A percentile compares a stretch with the other conserved stretches of the same genome.
These are phyloP conservation scores for Lutjanus argentimaculatus DNA, from an alignment of 2,797 vertebrate genomes.

Conservation along the genomic window DNA sequence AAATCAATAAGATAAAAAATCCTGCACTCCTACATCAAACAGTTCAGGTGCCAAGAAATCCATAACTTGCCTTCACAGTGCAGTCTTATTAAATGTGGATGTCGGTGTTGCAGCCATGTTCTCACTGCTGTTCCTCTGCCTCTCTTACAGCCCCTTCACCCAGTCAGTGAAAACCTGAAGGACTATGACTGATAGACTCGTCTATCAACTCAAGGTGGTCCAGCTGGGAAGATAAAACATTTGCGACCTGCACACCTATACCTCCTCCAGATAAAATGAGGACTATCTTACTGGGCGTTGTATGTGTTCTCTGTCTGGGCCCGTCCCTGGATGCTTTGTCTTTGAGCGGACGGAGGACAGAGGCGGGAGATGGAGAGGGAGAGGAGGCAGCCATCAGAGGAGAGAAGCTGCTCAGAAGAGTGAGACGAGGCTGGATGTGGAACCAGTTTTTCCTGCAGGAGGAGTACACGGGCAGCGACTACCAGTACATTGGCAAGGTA, in stretches of 20 bases:
- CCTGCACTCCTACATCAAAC: slow-evolving; percentile 1
- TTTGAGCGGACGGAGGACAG: slow-evolving; percentile 79
- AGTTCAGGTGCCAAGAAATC: background rate
- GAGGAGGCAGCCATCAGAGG: slow-evolving; percentile 9
- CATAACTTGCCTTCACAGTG: background rate
- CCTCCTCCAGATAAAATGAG: slow-evolving; percentile 71
- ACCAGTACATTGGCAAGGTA: slow-evolving; percentile 98
- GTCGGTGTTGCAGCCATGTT: background rate
- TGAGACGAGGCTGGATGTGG: slow-evolving; percentile 97
- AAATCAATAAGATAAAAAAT: slow-evolving; percentile 4
- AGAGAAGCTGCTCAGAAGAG: slow-evolving; percentile 84
- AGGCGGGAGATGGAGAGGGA: slow-evolving; percentile 5
- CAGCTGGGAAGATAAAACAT: slow-evolving; percentile 75
- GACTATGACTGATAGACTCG: slow-evolving; percentile 72
- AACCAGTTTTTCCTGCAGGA: slow-evolving; percentile 98
- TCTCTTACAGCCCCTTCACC: slow-evolving; percentile 54
- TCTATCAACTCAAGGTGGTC: slow-evolving; percentile 48
- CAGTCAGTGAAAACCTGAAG: slow-evolving; percentile 30
- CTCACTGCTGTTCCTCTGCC: slow-evolving; percentile 15
- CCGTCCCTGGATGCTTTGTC: slow-evolving; percentile 67
- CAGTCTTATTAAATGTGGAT: slow-evolving; percentile 2
- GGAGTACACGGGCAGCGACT: slow-evolving; percentile 94
- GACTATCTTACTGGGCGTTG: slow-evolving; percentile 56
- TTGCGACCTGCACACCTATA: slow-evolving; percentile 1
- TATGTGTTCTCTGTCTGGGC: slow-evolving; percentile 67